phyloP scores from a whole-genome alignment of 2,888 invertebrate genomes.

The Rhogogaster chlorosoma region DNA sequence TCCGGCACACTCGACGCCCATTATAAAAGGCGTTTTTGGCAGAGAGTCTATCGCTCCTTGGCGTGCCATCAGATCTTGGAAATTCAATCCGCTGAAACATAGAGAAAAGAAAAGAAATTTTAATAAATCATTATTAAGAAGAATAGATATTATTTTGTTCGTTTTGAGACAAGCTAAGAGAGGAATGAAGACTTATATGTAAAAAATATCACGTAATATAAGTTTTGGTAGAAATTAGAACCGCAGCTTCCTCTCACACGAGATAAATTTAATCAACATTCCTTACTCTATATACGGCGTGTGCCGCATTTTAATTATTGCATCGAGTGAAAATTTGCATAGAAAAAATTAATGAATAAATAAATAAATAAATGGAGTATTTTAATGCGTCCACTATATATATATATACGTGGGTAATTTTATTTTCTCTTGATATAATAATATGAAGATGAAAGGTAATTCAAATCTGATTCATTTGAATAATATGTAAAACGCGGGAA shows the following conservation, averaged over 20 bases:
- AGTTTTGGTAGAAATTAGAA: neutral
- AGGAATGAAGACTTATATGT: neutral
- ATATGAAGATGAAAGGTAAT: neutral
- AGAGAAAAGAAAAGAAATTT: neutral
- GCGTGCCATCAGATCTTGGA: constrained; percentile 93
- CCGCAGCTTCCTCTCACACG: neutral
- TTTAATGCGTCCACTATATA: neutral
- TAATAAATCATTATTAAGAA: neutral
- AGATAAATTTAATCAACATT: neutral
- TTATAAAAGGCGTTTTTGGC: constrained; percentile 93
- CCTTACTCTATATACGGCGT: neutral
- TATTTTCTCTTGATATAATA: neutral
- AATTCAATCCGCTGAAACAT: constrained; percentile 90
- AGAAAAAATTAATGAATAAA: neutral
- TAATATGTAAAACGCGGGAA: neutral
- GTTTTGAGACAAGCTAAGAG: neutral
- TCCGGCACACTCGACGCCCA: constrained; percentile 94
- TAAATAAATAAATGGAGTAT: neutral
- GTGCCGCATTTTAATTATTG: neutral
- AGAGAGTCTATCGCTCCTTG: constrained; percentile 93
- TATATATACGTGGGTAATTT: neutral
- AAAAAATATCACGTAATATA: neutral
- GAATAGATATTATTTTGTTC: neutral
- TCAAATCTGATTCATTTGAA: neutral
- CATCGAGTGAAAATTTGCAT: neutral